Evolutionary conservation across 2,888 invertebrate genomes (phyloP).

Genomic region (Lysandra coridon): DNA sequence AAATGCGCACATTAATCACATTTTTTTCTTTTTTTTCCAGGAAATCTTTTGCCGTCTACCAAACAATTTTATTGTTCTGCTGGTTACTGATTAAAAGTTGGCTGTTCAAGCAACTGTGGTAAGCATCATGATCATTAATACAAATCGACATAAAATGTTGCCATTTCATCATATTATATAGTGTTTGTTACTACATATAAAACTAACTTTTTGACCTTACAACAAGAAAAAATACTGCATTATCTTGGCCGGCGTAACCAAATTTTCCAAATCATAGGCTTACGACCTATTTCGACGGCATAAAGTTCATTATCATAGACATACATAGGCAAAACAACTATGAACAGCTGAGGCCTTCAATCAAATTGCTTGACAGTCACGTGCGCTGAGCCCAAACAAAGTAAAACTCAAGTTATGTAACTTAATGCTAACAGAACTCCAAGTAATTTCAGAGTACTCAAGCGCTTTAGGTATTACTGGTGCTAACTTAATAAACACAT

Average conservation of each 20-base stretch:
- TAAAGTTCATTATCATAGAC: background rate
- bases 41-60: background rate
- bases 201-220: background rate
- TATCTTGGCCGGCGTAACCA: background rate
- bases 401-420: background rate
- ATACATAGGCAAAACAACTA: too few relatives aligned
- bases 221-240: background rate
- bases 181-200: background rate
- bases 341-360: background rate
- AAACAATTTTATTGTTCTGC: background rate
- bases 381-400: slow-evolving; percentile 5
- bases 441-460: slow-evolving; percentile 1
- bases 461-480: background rate
- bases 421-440: background rate
- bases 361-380: background rate
- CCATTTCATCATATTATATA: too few relatives aligned
- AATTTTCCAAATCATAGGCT: background rate
- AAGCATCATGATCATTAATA: background rate
- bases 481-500: slow-evolving; percentile 3
- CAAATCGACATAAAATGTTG: too few relatives aligned
- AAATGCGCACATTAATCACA: too few relatives aligned
- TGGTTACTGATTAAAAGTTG: background rate
- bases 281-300: background rate
- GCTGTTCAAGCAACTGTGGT: background rate
- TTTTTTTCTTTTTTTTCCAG: background rate